Conservation (phyloP, 2,113 vertebrate genomes). For the Falco punctatus region DNA sequence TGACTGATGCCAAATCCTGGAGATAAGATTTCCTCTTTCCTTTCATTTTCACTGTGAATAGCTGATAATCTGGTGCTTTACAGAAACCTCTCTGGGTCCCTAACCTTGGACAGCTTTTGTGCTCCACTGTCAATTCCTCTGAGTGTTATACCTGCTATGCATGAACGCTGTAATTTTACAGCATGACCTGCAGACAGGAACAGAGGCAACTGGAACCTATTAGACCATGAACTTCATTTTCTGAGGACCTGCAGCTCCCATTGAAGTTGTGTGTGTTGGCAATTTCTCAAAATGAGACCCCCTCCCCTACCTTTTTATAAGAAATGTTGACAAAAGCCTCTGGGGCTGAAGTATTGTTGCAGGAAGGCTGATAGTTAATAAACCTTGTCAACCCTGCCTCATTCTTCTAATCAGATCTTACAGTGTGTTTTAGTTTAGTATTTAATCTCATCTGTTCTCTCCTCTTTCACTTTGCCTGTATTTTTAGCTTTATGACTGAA, state of each 20-base stretch:
- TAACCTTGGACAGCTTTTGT: neutral
- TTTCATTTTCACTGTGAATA: neutral
- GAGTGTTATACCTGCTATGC: conserved; percentile 42
- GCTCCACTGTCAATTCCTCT: conserved; percentile 20
- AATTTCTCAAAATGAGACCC: neutral
- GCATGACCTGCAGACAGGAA: conserved; percentile 27
- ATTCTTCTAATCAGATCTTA: conserved; percentile 18
- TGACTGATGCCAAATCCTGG: neutral
- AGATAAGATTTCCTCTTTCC: neutral
- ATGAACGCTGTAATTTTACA: conserved; percentile 62
- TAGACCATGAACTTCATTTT: conserved; percentile 55
- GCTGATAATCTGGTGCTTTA: neutral
- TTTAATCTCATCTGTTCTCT: neutral
- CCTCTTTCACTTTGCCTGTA: neutral
- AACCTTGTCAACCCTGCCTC: neutral
- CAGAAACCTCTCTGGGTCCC: neutral
- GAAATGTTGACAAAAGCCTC: conserved; percentile 22
- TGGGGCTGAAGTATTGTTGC: conserved; percentile 8
- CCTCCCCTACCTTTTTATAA: neutral
- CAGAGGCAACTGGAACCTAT: conserved; percentile 22
- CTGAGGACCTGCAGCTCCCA: neutral
- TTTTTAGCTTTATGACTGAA: conserved; percentile 31
- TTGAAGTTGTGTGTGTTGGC: neutral
- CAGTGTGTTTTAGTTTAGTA: neutral
- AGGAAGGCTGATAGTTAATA: conserved; percentile 31